Percentiles rank a stretch among this genome's conserved stretches.
Evolutionary conservation across 2,797 vertebrate species (phyloP).

Genomic region (Esox lucius): DNA sequence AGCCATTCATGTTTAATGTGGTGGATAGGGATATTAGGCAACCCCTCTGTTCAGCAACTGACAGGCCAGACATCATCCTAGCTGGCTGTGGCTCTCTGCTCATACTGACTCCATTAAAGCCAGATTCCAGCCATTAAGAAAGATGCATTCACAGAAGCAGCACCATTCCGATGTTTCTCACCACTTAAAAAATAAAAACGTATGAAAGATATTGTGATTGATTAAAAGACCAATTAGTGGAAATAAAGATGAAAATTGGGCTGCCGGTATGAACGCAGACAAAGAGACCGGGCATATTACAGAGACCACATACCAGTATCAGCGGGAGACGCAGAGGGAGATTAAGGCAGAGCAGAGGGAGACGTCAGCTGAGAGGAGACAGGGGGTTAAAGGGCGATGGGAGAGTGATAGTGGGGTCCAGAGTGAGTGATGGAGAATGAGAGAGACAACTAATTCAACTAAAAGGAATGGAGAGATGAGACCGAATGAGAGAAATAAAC

Average conservation of each 20-base stretch:
- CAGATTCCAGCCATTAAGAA: not conserved
- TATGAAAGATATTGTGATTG: too few relatives aligned
- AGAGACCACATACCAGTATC: conserved; percentile 13
- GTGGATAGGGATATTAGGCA: conserved; percentile 53
- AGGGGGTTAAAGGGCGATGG: not conserved
- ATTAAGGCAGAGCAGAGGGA: not conserved
- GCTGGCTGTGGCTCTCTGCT: conserved; percentile 14
- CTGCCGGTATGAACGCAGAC: too few relatives aligned
- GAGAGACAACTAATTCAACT: conserved; percentile 32
- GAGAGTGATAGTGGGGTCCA: not conserved
- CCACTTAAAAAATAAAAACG: too few relatives aligned
- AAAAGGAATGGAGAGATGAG: conserved; percentile 11
- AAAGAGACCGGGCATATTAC: conserved; percentile 9
- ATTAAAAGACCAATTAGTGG: too few relatives aligned
- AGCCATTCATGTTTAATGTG: conserved; percentile 58
- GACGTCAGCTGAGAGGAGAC: not conserved
- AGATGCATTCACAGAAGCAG: too few relatives aligned
- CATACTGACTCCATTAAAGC: not conserved
- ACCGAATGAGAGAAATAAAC: conserved; percentile 37
- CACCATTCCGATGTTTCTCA: too few relatives aligned
- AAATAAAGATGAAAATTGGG: too few relatives aligned
- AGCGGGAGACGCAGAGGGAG: not conserved
- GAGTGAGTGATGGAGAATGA: conserved; percentile 24
- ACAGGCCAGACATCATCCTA: conserved; percentile 58
- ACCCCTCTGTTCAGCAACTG: conserved; percentile 42